These are phyloP conservation scores for Vanacampus margaritifer DNA, from an alignment of 2,113 vertebrate species.

Conservation along the genomic window DNA sequence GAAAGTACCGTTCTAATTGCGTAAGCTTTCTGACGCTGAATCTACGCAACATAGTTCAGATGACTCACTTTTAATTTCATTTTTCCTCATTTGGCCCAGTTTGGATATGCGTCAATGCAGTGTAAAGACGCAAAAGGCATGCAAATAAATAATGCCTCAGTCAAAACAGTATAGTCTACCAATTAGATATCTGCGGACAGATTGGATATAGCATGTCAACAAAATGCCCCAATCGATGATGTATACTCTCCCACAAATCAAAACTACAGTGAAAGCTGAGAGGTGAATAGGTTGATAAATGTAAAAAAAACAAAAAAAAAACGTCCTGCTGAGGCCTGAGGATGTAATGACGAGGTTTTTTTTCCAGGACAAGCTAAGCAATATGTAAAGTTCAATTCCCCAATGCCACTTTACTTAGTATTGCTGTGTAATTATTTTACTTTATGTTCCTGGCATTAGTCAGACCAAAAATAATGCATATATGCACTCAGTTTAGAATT, in stretches of 20 bases:
- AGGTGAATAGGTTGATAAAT: background rate
- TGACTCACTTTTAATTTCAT: background rate
- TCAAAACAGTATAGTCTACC: background rate
- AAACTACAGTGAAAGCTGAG: background rate
- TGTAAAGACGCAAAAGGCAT: background rate
- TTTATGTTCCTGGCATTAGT: background rate
- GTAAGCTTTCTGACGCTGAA: conserved; percentile 4
- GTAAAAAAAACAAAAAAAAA: no score
- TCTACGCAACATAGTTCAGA: background rate
- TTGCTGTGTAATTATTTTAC: background rate
- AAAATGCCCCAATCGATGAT: background rate
- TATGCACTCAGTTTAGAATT: background rate
- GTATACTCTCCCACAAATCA: background rate
- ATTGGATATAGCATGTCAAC: background rate
- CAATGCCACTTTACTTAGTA: background rate
- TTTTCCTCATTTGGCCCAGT: background rate
- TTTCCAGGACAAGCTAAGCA: background rate
- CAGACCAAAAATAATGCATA: background rate
- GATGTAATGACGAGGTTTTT: background rate
- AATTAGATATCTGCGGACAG: background rate
- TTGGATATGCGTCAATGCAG: background rate
- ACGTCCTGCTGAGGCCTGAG: background rate
- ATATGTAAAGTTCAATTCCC: background rate
- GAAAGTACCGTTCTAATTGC: conserved; percentile 18
- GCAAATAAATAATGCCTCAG: background rate